Conservation (phyloP, 92 coral and sea anemone species). For the Pocillopora grandis region DNA sequence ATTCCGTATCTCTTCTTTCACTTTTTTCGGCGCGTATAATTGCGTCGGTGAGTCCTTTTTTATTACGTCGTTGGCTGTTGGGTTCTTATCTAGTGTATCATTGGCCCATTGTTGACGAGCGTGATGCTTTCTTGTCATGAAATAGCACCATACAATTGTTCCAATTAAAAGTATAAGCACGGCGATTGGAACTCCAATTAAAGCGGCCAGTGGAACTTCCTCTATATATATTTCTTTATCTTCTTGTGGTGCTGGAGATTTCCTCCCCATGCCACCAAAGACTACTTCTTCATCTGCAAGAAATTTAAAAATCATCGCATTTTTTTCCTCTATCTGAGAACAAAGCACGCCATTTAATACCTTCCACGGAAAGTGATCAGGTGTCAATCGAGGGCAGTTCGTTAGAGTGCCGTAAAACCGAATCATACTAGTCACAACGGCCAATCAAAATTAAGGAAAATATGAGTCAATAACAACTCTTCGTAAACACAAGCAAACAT, state of each 20-base stretch:
- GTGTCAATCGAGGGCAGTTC: no score
- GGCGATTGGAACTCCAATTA: conserved; percentile 79
- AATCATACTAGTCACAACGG: no score
- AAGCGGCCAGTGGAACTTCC: conserved; percentile 77
- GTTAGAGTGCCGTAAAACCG: no score
- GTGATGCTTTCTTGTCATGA: conserved; percentile 58
- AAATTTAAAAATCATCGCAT: background rate
- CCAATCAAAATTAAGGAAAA: no score
- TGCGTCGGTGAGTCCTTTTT: background rate
- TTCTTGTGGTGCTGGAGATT: conserved; percentile 3
- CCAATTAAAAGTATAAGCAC: conserved; percentile 68
- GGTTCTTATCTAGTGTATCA: background rate
- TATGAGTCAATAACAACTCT: no score
- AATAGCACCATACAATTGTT: conserved; percentile 83
- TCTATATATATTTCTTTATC: conserved; percentile 12
- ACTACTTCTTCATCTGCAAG: background rate
- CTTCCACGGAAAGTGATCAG: no score
- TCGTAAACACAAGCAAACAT: no score
- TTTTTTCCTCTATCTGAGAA: background rate
- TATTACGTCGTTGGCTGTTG: background rate
- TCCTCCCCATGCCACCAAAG: background rate
- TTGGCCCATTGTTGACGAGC: background rate
- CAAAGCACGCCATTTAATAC: no score
- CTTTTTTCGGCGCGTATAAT: background rate
- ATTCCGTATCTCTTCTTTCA: conserved; percentile 11